Evolutionary conservation across 1,140 invertebrate species (phyloP).

Genomic region (Drosophila rhopaloa): DNA sequence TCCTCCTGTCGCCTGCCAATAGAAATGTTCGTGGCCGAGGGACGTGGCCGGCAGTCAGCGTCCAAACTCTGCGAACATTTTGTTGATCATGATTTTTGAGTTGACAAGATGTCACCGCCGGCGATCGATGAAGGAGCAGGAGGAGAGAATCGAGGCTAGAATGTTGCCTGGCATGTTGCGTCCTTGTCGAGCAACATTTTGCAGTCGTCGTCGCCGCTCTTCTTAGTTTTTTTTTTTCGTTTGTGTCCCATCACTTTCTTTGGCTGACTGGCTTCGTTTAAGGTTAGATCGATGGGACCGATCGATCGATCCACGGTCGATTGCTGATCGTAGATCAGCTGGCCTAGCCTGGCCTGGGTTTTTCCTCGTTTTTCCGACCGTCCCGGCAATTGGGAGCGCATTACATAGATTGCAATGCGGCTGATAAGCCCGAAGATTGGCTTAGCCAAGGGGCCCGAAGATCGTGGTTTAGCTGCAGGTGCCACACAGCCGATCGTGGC

Average conservation of each 20-base stretch:
- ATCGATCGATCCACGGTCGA: conserved; percentile 36
- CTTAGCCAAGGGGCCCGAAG: conserved; percentile 14
- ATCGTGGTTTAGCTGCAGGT: conserved; percentile 67
- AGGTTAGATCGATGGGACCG: conserved; percentile 51
- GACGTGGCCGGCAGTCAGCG: conserved; percentile 16
- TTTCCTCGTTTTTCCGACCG: not conserved
- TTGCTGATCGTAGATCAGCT: conserved; percentile 52
- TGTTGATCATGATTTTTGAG: conserved; percentile 82
- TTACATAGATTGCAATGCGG: conserved; percentile 68
- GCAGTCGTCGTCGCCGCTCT: conserved; percentile 16
- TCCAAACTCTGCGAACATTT: conserved; percentile 54
- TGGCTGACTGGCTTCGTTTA: conserved; percentile 36
- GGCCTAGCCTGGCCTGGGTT: conserved; percentile 15
- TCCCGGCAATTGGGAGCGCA: conserved; percentile 62
- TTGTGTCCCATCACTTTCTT: conserved; percentile 66
- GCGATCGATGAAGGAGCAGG: conserved; percentile 45
- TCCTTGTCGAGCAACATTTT: conserved; percentile 78
- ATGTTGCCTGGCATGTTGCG: conserved; percentile 75
- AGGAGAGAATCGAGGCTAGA: conserved; percentile 50
- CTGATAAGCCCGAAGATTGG: conserved; percentile 62
- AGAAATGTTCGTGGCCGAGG: conserved; percentile 62
- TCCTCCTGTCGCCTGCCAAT: conserved; percentile 48
- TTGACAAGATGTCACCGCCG: conserved; percentile 81
- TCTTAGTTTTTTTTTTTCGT: not conserved
- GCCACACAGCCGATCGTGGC: conserved; percentile 59